Base-by-base conservation (phyloP, 1,140 invertebrate genomes). In the Anastrepha ludens region DNA sequence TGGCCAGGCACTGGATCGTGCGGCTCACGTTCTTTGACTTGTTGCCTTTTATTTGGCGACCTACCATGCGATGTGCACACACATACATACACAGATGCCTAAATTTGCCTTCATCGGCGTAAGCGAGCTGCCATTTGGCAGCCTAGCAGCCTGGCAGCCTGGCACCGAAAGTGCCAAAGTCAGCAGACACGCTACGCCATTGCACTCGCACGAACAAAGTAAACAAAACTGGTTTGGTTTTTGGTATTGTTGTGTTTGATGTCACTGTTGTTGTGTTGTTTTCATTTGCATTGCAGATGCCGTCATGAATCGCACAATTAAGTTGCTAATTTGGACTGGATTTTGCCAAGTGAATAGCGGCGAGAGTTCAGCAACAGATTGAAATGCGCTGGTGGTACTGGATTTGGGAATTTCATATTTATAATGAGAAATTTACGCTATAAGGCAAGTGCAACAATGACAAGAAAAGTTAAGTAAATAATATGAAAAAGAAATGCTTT, bases 231-330 rank as follows among this genome's bases (percentile, higher is more conserved):
- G 4, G 1, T 62, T 62, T n/a, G 13, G 20, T 9, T 29, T 15
- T 55, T 81, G 44, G 13, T n/a, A 50, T 81, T 3, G 47, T 55
- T 55, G 4, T 2, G 17, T 47, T 44, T 15, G 70, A 2, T 20
- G 41, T 67, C 7, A 8, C 65, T 67, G n/a, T 39, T 74, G 67
- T 44, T 74, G 67, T 41, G 67, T 41, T 47, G 41, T 39, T 17
- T 8, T 4, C 67, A 74, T 74, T 74, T 74, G 67, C 39, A 74
- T 44, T 74, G 67, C 67, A 74, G 41, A 74, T 74, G 67, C 11
- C 17, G 39, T 44, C 67, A 74, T 74, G 67, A 74, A 74, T 74
- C 67, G 67, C 67, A 74, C 67, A 74, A 74, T 74, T 74, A 74
- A 39, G 41, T 74, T 74, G 44, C 67, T 74, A 74, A 74, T 74